These are phyloP conservation scores for Florisuga fusca DNA, from an alignment of 2,797 vertebrate genomes.

Conservation along the genomic window DNA sequence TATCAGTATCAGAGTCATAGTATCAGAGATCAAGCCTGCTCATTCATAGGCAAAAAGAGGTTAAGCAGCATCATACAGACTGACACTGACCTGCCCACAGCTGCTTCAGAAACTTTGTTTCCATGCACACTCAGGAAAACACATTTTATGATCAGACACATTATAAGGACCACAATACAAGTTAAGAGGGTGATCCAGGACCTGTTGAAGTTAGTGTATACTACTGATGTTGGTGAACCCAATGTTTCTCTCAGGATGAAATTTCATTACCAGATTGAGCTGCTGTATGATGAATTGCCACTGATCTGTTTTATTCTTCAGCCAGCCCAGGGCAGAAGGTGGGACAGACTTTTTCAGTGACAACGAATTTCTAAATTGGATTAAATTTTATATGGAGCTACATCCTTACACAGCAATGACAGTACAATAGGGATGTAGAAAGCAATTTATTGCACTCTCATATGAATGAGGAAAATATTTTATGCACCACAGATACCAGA, in stretches of 20 bases:
- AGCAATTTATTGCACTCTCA: neutral
- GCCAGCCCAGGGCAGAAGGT: neutral
- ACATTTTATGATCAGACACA: neutral
- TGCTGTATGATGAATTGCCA: neutral
- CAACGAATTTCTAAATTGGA: neutral
- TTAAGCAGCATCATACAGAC: neutral
- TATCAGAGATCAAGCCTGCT: neutral
- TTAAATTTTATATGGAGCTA: neutral
- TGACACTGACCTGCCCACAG: neutral
- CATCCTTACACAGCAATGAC: neutral
- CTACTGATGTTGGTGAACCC: neutral
- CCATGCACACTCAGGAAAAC: neutral
- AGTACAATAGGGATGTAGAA: neutral
- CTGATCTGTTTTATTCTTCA: neutral
- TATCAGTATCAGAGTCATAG: neutral
- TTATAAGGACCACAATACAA: neutral
- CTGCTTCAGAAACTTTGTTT: neutral
- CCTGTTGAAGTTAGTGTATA: neutral
- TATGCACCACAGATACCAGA: neutral
- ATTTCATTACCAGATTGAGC: neutral
- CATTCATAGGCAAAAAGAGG: neutral
- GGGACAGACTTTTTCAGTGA: neutral
- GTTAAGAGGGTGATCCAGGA: neutral
- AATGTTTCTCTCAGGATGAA: rapidly evolving
- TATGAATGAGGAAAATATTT: neutral